Evolutionary conservation across 1,140 invertebrate species (phyloP), one percentile per base, ranked within the genome.

Genomic region (Drosophila equinoxialis): DNA sequence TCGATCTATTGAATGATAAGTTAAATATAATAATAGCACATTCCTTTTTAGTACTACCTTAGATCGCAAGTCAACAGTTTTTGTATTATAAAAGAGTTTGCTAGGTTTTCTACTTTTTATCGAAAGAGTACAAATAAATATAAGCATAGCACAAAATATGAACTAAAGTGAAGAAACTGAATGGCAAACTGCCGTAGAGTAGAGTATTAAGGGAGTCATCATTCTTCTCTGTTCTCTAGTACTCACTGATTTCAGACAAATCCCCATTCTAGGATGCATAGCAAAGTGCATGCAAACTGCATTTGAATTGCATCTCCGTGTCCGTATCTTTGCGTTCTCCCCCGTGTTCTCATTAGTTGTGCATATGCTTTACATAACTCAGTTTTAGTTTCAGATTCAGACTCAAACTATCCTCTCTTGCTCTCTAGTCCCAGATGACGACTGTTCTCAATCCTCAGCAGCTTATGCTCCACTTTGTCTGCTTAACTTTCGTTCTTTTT

Each of bases 401-500:
- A 39, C 37, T 39, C 14, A 60, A 26, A 35, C 58, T 39, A 20
- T 35, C 13, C 55, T 37, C 42, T 26, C 63, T 67, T 14, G 45
- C 63, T 67, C 23, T 57, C 71, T 68, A 61, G 39, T 75, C 66
- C 73, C 73, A 37, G 57, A n/a, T 59, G 59, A 69, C 75, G 68
- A 71, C 61, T 65, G 73, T 59, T 65, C 74, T 68, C 60, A 77
- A 77, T 77, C 74, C 74, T 71, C 62, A 68, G 74, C 62, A 68
- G 74, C 62, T 77, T 77, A 65, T 77, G 74, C 74, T 77, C 62
- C 74, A 77, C 74, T 77, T 77, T 77, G 62, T 35, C 74, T 58
- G 74, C 74, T 77, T 54, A 70, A 76, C 74, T 76, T 70, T 76
- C 66, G 30, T 33, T 73, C 71, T 20, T 71, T 30, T 23, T 4